Percentiles rank a stretch among this genome's conserved stretches.
phyloP scores from a whole-genome alignment of 2,797 vertebrate species.

The Enteromius mattozi region DNA sequence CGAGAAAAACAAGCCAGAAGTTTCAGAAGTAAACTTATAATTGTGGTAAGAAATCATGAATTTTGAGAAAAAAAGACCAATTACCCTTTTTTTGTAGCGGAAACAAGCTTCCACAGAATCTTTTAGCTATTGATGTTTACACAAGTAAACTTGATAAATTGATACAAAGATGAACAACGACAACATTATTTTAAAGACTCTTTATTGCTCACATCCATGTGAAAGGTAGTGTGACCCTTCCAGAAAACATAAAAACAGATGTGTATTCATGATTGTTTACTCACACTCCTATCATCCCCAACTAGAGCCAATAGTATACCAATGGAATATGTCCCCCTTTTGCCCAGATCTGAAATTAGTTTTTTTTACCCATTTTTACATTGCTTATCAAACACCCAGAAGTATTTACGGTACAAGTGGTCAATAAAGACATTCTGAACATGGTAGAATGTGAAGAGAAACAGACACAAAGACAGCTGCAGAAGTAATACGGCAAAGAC shows the following conservation, averaged over 20 bases:
- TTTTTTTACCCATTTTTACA: background rate
- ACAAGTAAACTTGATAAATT: background rate
- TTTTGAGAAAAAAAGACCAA: no score
- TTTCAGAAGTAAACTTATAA: no score
- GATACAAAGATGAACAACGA: background rate
- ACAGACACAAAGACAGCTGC: conserved; percentile 35
- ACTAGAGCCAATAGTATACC: background rate
- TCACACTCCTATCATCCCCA: conserved; percentile 82
- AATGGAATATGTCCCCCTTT: background rate
- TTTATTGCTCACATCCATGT: conserved; percentile 85
- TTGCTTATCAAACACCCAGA: conserved; percentile 26
- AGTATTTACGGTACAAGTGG: conserved; percentile 40
- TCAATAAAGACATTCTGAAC: conserved; percentile 2
- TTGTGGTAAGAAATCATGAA: no score
- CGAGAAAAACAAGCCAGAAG: no score
- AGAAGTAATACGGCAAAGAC: conserved; percentile 8
- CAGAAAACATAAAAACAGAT: conserved; percentile 72
- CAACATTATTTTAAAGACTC: conserved; percentile 71
- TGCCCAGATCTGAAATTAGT: background rate
- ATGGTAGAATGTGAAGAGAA: conserved; percentile 21
- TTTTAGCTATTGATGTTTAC: background rate
- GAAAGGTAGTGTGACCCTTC: conserved; percentile 83
- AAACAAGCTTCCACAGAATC: background rate
- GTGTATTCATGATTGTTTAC: conserved; percentile 61
- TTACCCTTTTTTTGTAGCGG: background rate